phyloP scores from a whole-genome alignment of 2,888 invertebrate species.

The Agriopis leucophaearia region DNA sequence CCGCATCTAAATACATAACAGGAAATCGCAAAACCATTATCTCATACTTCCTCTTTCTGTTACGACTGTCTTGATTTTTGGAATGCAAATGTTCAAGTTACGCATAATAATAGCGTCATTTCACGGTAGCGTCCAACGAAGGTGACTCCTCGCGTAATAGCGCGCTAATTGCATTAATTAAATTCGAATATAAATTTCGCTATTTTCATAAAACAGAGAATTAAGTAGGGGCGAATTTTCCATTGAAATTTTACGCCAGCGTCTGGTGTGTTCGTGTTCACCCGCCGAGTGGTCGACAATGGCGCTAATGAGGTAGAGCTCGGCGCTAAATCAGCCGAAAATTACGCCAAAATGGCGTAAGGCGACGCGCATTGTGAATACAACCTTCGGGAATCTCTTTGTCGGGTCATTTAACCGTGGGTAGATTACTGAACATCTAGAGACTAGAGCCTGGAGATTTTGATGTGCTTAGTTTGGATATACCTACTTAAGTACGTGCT shows the following conservation, averaged over 20 bases:
- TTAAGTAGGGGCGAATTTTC: conserved; percentile 40
- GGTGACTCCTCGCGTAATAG: conserved; percentile 26
- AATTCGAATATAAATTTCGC: conserved; percentile 32
- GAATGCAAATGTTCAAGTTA: conserved; percentile 16
- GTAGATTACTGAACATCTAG: conserved; percentile 29
- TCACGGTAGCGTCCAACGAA: conserved; percentile 21
- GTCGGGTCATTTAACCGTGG: conserved; percentile 38
- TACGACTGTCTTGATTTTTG: conserved; percentile 4
- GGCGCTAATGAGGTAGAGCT: conserved; percentile 51
- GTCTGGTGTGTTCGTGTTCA: conserved; percentile 33
- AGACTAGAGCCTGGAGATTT: not conserved
- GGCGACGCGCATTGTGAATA: conserved; percentile 48
- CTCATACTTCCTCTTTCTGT: conserved; percentile 21
- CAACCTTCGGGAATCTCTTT: conserved; percentile 38
- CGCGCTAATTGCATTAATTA: conserved; percentile 33
- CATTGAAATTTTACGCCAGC: conserved; percentile 42
- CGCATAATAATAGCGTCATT: conserved; percentile 15
- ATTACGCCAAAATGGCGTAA: conserved; percentile 51
- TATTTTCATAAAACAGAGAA: conserved; percentile 36
- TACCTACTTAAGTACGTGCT: not conserved
- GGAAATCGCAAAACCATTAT: conserved; percentile 14
- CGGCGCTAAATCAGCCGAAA: conserved; percentile 50
- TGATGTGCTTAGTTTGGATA: not conserved
- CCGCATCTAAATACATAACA: not conserved
- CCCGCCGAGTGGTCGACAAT: conserved; percentile 46